These are phyloP conservation scores for Probosciger aterrimus DNA, from an alignment of 2,113 vertebrate species.

Conservation along the genomic window DNA sequence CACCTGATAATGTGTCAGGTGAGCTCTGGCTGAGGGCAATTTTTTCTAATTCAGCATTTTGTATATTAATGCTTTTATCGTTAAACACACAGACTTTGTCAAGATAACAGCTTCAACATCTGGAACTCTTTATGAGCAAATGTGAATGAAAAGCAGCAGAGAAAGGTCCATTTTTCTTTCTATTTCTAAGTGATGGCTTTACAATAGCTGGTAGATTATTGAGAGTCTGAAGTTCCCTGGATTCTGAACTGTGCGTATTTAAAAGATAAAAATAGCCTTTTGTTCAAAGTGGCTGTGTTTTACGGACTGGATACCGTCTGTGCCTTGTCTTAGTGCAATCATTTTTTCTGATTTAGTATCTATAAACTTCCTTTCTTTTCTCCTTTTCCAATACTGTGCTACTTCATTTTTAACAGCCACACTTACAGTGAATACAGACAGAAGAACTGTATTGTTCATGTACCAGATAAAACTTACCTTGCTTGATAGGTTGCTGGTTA, in stretches of 20 bases:
- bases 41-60: not conserved
- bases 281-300: not conserved
- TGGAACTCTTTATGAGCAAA: not conserved
- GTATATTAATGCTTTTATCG: not conserved
- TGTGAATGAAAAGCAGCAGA: not conserved
- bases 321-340: not conserved
- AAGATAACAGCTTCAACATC: not conserved
- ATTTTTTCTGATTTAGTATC: constrained; percentile 3
- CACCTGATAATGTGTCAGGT: not conserved
- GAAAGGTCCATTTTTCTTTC: not conserved
- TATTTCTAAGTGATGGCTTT: not conserved
- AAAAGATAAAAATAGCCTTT: not conserved
- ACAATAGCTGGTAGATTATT: not conserved
- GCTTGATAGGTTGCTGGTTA: constrained; percentile 87
- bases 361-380: not conserved
- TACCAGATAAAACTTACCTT: constrained; percentile 77
- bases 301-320: not conserved
- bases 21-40: not conserved
- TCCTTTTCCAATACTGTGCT: not conserved
- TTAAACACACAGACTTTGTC: not conserved
- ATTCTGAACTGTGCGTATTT: not conserved
- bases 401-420: not conserved
- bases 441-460: not conserved
- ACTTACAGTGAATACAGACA: not conserved
- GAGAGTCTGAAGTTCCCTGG: not conserved